Percentiles rank a stretch among this genome's conserved stretches.
Evolutionary conservation across 1,140 invertebrate genomes (phyloP).

Genomic region (Drosophila paulistorum): DNA sequence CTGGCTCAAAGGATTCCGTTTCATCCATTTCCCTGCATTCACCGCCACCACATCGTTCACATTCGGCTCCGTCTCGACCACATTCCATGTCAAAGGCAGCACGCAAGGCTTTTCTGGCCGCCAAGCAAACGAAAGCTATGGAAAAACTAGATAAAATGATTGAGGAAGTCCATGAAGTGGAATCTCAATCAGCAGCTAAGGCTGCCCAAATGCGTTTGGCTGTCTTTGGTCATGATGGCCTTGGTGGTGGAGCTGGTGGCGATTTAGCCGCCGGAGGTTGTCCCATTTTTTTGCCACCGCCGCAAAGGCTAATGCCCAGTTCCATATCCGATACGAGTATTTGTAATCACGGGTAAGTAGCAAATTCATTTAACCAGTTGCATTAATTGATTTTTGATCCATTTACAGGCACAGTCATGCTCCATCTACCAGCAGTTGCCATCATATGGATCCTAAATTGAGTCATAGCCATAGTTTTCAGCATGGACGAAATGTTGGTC

Average conservation of each 20-base stretch:
- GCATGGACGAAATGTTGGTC: conserved; percentile 50
- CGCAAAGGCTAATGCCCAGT: conserved; percentile 60
- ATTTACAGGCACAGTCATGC: conserved; percentile 60
- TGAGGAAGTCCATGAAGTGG: conserved; percentile 78
- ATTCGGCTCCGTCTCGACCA: conserved; percentile 68
- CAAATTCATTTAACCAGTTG: background rate
- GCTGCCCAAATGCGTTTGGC: conserved; percentile 56
- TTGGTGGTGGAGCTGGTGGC: conserved; percentile 31
- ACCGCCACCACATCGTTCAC: conserved; percentile 66
- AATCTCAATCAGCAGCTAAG: conserved; percentile 62
- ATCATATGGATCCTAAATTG: conserved; percentile 70
- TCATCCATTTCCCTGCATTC: conserved; percentile 73
- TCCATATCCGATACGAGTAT: conserved; percentile 79
- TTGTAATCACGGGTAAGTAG: conserved; percentile 73
- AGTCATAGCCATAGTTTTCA: conserved; percentile 80
- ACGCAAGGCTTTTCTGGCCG: conserved; percentile 76
- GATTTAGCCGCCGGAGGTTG: conserved; percentile 65
- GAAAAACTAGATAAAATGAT: conserved; percentile 83
- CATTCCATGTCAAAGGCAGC: conserved; percentile 79
- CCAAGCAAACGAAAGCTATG: conserved; percentile 81
- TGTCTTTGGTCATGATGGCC: conserved; percentile 52
- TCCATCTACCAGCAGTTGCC: conserved; percentile 49
- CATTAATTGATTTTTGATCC: background rate
- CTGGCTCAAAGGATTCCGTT: conserved; percentile 60
- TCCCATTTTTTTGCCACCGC: conserved; percentile 73